Conservation (phyloP, 2,888 invertebrate species). For the Desoria tigrina region DNA sequence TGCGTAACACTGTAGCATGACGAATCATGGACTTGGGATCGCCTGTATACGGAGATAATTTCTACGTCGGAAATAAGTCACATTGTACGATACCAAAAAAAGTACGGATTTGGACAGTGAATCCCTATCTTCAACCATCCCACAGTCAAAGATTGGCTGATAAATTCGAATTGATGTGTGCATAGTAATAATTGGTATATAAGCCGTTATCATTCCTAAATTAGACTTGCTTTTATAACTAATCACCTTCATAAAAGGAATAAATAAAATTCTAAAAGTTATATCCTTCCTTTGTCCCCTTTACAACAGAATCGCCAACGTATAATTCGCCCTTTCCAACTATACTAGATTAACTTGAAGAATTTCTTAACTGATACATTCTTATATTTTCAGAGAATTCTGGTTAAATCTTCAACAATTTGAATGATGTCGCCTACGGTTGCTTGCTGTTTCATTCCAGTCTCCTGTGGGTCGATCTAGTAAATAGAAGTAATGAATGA, state of each 20-base stretch:
- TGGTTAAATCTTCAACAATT: constrained; percentile 92
- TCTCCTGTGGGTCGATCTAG: constrained; percentile 75
- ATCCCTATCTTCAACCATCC: neutral
- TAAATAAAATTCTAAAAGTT: no score
- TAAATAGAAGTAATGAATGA: constrained; percentile 12
- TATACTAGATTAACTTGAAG: no score
- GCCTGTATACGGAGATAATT: constrained; percentile 47
- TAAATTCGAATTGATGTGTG: no score
- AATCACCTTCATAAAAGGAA: no score
- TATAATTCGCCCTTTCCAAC: no score
- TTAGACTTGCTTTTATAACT: no score
- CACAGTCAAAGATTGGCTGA: no score
- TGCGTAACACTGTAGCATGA: constrained; percentile 41
- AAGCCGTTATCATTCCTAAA: no score
- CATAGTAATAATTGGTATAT: no score
- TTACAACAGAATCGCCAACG: no score
- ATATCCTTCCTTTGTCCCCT: no score
- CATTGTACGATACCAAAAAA: constrained; percentile 25
- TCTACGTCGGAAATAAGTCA: constrained; percentile 40
- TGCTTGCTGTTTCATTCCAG: constrained; percentile 81
- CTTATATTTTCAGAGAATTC: constrained; percentile 96
- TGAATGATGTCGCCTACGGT: constrained; percentile 93
- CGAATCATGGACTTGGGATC: constrained; percentile 50
- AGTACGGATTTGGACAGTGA: constrained; percentile 13
- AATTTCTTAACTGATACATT: no score